Conservation (phyloP, 2,113 vertebrate genomes). For the Montifringilla adamsi region DNA sequence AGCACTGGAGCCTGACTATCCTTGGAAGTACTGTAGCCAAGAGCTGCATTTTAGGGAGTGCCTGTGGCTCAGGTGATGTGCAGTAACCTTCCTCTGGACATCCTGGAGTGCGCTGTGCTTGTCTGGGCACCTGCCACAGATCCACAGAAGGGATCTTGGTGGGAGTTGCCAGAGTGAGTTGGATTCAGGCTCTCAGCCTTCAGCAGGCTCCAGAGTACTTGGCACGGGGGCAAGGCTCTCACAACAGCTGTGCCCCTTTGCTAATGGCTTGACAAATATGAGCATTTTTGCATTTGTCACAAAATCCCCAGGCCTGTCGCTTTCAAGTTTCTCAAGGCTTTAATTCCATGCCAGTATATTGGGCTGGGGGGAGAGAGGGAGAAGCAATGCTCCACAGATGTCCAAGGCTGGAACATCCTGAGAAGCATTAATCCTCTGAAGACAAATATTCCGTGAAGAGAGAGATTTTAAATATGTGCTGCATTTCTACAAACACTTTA, state of each 20-base stretch:
- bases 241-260: conserved; percentile 50
- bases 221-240: conserved; percentile 1
- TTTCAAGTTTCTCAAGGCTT: conserved; percentile 63
- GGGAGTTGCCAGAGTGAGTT: not conserved
- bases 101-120: not conserved
- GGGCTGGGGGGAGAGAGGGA: not conserved
- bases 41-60: not conserved
- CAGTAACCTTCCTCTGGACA: not conserved
- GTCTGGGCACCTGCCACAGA: not conserved
- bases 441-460: conserved; percentile 32
- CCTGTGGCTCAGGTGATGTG: not conserved
- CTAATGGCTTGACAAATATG: conserved; percentile 57
- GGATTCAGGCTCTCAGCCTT: not conserved
- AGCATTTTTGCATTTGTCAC: conserved; percentile 58
- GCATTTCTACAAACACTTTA: not conserved
- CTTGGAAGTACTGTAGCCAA: not conserved
- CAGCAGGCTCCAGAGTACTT: not conserved
- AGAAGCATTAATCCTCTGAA: conserved; percentile 57
- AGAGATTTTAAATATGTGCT: not conserved
- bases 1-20: not conserved
- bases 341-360: conserved; percentile 47
- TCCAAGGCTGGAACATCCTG: conserved; percentile 27
- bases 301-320: conserved; percentile 53
- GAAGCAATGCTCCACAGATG: conserved; percentile 44
- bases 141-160: not conserved